Evolutionary conservation across 2,797 vertebrate genomes (phyloP).

Genomic region (Phoebastria nigripes): DNA sequence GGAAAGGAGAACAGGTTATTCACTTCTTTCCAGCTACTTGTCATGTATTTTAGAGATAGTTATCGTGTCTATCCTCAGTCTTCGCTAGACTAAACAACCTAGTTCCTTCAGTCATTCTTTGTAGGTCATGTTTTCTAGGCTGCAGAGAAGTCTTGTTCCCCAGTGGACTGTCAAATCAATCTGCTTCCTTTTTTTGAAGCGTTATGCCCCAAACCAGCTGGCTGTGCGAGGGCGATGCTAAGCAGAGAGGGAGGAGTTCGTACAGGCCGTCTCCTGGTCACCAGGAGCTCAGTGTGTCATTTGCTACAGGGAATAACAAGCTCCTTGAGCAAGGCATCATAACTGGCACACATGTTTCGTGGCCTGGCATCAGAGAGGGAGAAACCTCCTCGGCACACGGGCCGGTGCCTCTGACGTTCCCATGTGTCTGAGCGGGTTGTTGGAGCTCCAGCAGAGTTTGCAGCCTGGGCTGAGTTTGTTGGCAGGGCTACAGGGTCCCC

Average conservation of each 20-base stretch:
- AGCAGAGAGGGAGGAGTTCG: neutral
- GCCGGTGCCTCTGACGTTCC: neutral
- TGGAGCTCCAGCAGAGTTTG: neutral
- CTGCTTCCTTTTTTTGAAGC: slow-evolving; percentile 28
- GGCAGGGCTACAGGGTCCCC: neutral
- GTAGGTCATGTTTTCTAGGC: slow-evolving; percentile 65
- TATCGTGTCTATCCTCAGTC: neutral
- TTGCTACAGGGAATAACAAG: neutral
- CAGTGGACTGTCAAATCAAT: slow-evolving; percentile 65
- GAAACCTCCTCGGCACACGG: neutral
- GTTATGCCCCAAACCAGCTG: slow-evolving; percentile 46
- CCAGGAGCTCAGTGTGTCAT: neutral
- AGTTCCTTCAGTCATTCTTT: slow-evolving; percentile 70
- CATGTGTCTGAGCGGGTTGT: rapidly evolving
- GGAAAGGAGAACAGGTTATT: slow-evolving; percentile 15
- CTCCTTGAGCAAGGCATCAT: neutral
- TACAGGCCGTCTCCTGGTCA: neutral
- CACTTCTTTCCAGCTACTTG: neutral
- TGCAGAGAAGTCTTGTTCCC: slow-evolving; percentile 38
- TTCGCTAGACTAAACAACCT: slow-evolving; percentile 64
- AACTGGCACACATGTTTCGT: rapidly evolving
- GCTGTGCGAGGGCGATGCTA: neutral
- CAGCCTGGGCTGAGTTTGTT: neutral
- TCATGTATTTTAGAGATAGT: slow-evolving; percentile 14
- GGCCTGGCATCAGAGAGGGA: neutral